Base-by-base conservation (phyloP, 64 coral and sea anemone genomes). In the Montipora capricornis region DNA sequence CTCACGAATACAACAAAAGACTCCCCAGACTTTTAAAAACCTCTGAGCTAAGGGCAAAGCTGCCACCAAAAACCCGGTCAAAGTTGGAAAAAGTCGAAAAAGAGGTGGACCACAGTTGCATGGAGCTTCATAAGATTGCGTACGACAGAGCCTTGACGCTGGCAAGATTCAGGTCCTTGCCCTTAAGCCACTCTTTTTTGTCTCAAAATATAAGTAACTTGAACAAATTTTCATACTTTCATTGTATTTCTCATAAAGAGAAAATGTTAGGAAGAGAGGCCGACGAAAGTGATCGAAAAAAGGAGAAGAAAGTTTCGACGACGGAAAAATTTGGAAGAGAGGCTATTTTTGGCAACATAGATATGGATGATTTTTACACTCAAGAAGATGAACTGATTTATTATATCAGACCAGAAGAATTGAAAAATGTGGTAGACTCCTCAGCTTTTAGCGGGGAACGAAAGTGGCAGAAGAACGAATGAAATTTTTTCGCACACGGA, bases 331-430 rank as follows among this genome's bases (percentile, higher is more conserved):
- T 26, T 49, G 92, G 92, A 52, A 47, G 80, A 44, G 70, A 91
- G 55, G 76, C 76, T 9, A 98, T 98, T 79, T 93, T 98, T 66
- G 96, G 96, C 29, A 86, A 89, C 8, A 50, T 98, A 61, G 96
- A 98, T 22, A 98, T 98, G 96, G 91, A 95, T 80, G 89, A 98
- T 76, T 98, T 98, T 78, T 98, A 98, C 79, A 71, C 15, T 3
- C 93, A 84, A 74, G 90, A 85, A 73, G 96, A 98, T 75, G 96
- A 98, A 77, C 73, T 98, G 49, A 84, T 98, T 26, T 98, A 98
- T 88, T 98, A 71, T 16, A 89, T 98, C 50, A 92, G 92, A 66
- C 89, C 92, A 67, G 88, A 94, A 68, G 89, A 97, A 20, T 71
- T 91, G 12, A 94, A 88, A 82, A 91, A 93, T 22, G 83, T 94